Evolutionary conservation across 2,113 vertebrate species (phyloP), one percentile per base, ranked within the genome.

Genomic region (cat (Felis catus)): DNA sequence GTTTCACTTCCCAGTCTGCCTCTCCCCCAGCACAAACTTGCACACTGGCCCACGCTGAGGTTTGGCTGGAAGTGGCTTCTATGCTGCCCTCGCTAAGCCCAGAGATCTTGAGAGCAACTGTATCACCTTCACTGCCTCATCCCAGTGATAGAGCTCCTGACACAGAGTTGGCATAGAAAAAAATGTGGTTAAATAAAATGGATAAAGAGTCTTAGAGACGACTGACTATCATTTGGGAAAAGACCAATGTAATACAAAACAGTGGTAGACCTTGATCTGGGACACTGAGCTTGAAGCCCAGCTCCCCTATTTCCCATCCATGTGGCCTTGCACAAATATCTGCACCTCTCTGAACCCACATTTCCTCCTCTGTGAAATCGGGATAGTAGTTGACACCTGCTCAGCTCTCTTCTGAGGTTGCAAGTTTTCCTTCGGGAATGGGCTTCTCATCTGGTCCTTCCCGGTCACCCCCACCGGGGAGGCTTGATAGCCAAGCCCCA

Each of bases 131-230:
- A 23, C 80, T 36, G 63, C 23, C 58, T 68, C 33, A 41, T 48
- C 19, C 39, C 61, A 71, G 12, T 39, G 85, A 58, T 12, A 13
- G 53, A 83, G 29, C 65, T 70, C 14, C 68, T 78, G 88, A 73
- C 86, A 79, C 33, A 48, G 51, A 92, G 48, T 21, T 86, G 73
- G 36, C 48, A 21, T 2, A 74, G 86, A 7, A 86, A 61, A 71
- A 70, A 74, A 65, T 27, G 3, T 13, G 31, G 53, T 92, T 82
- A 51, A 93, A 84, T 66, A 85, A 95, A 45, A 91, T 41, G 45
- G 45, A 68, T 45, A 55, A 53, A 27, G 61, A 58, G 13, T 39
- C 81, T 94, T n/a, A 33, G 25, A 71, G 23, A 81, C 1, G 1
- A 48, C 63, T 6, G 15, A 53, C 33, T 61, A 1, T 95, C 31